A percentile compares a stretch with the other conserved stretches of the same genome.
phyloP scores from a whole-genome alignment of 2,113 vertebrate genomes.

The Brevimyrus niger region DNA sequence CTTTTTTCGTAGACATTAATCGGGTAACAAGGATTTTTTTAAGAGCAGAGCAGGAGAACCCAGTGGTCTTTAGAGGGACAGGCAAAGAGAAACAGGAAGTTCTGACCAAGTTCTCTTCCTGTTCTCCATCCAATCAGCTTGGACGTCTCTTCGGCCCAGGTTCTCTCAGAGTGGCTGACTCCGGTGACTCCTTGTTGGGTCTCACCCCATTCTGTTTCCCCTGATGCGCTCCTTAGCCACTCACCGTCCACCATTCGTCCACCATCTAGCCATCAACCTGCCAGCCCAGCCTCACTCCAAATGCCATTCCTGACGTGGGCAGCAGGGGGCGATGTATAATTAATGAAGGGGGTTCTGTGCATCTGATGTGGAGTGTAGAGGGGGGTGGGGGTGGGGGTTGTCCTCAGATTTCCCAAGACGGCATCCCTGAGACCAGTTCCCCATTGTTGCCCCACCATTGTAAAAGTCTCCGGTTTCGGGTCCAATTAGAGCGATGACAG shows the following conservation, averaged over 20 bases:
- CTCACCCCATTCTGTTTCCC: background rate
- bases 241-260: background rate
- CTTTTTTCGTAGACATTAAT: background rate
- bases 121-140: background rate
- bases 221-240: background rate
- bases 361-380: background rate
- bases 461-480: slow-evolving; percentile 45
- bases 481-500: slow-evolving; percentile 40
- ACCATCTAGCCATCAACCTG: background rate
- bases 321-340: slow-evolving; percentile 57
- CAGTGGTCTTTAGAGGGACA: background rate
- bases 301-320: background rate
- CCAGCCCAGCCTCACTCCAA: background rate
- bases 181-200: background rate
- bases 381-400: slow-evolving; percentile 11
- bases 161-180: background rate
- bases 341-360: slow-evolving; percentile 43
- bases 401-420: slow-evolving; percentile 51
- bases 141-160: background rate
- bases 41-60: background rate
- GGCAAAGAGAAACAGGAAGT: background rate
- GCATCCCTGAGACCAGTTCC: slow-evolving; percentile 41
- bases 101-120: background rate
- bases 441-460: slow-evolving; percentile 38
- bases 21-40: background rate